Percentiles rank a stretch among this genome's conserved stretches.
phyloP scores from a whole-genome alignment of 1,140 invertebrate species.

The Berghia stephanieae region DNA sequence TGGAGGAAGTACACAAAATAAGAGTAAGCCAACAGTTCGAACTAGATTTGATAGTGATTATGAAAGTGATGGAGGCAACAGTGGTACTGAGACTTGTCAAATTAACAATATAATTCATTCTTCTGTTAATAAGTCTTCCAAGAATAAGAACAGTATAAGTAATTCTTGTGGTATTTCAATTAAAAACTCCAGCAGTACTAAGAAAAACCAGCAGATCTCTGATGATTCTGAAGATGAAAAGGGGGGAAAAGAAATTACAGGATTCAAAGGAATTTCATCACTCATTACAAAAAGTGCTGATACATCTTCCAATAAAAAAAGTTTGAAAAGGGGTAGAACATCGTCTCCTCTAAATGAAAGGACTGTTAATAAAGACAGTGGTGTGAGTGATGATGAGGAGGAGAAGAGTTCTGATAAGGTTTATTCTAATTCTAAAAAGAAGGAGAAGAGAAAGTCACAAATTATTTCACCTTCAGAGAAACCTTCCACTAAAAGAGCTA shows the following conservation, averaged over 20 bases:
- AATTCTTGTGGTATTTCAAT: not conserved
- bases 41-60: conserved; percentile 24
- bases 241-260: not conserved
- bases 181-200: not conserved
- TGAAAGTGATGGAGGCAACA: not conserved
- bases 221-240: not conserved
- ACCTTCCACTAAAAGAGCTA: no score
- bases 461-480: no score
- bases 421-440: not conserved
- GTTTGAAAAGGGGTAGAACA: not conserved
- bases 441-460: not conserved
- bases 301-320: not conserved
- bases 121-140: not conserved
- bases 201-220: not conserved
- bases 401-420: not conserved
- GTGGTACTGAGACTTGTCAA: not conserved
- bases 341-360: no score
- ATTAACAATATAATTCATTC: not conserved
- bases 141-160: not conserved
- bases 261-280: no score
- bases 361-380: not conserved
- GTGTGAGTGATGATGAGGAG: not conserved
- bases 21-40: not conserved
- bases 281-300: no score
- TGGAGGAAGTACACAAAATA: not conserved